A percentile compares a stretch with the other conserved stretches of the same genome.
Conservation (phyloP, 2,797 vertebrate genomes). For the Sebastes hubbsi region DNA sequence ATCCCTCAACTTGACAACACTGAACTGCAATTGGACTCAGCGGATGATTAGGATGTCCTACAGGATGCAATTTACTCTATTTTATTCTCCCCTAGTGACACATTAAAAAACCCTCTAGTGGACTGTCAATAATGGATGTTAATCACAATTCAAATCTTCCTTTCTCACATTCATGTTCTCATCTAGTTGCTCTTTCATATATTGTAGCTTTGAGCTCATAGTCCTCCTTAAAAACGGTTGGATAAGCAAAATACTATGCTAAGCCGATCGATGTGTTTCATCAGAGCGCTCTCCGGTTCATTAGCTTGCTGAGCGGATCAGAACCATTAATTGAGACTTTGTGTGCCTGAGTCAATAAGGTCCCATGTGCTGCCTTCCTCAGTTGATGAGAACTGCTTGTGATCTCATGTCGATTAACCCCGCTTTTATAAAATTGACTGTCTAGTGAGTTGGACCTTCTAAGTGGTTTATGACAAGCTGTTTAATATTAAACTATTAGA, state of each 20-base stretch:
- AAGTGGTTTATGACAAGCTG: background rate
- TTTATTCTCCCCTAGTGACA: constrained; percentile 46
- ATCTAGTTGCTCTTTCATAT: background rate
- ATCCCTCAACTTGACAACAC: constrained; percentile 13
- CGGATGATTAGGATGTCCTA: constrained; percentile 19
- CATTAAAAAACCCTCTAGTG: constrained; percentile 54
- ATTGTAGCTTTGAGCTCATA: background rate
- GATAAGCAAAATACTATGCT: background rate
- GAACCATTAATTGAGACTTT: constrained; percentile 13
- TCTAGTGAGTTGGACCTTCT: background rate
- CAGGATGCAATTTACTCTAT: constrained; percentile 41
- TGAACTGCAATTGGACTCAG: constrained; percentile 20
- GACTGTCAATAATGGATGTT: constrained; percentile 30
- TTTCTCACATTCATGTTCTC: background rate
- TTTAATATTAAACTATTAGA: background rate
- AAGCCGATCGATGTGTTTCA: background rate
- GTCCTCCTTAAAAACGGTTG: background rate
- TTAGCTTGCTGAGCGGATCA: background rate
- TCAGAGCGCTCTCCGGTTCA: background rate
- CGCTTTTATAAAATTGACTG: background rate
- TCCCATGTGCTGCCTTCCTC: background rate
- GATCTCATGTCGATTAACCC: background rate
- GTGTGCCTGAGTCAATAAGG: constrained; percentile 1
- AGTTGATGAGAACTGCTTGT: background rate
- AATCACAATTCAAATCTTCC: constrained; percentile 21